phyloP scores from a whole-genome alignment of 2,797 vertebrate species.

The Pipistrellus pipistrellus region DNA sequence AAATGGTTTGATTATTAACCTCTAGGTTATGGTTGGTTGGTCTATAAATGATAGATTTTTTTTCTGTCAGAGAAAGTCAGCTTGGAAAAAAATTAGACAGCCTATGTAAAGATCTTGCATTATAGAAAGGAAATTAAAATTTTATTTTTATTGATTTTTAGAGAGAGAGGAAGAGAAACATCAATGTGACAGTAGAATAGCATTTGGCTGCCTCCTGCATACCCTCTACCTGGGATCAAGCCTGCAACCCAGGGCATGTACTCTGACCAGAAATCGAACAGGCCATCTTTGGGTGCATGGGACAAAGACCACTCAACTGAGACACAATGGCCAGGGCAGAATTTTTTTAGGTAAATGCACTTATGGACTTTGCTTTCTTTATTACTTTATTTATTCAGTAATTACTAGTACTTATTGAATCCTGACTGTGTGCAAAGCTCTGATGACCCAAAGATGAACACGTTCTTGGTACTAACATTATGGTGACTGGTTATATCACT shows the following conservation, averaged over 20 bases:
- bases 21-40: slow-evolving; percentile 38
- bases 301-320: background rate
- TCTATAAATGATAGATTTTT: slow-evolving; percentile 37
- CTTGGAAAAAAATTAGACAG: slow-evolving; percentile 13
- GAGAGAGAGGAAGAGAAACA: background rate
- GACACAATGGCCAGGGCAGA: background rate
- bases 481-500: background rate
- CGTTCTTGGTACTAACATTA: background rate
- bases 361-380: background rate
- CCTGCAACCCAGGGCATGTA: background rate
- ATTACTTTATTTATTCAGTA: background rate
- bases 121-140: background rate
- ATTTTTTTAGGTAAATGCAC: background rate
- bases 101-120: background rate
- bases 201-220: background rate
- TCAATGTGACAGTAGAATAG: background rate
- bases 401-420: background rate
- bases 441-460: background rate
- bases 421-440: background rate
- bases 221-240: background rate
- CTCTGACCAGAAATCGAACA: background rate
- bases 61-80: slow-evolving; percentile 52
- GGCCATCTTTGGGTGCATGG: background rate
- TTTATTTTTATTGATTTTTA: background rate
- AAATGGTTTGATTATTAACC: slow-evolving; percentile 68